phyloP scores from a whole-genome alignment of 2,797 vertebrate genomes.

The Leptatherina wallacei region DNA sequence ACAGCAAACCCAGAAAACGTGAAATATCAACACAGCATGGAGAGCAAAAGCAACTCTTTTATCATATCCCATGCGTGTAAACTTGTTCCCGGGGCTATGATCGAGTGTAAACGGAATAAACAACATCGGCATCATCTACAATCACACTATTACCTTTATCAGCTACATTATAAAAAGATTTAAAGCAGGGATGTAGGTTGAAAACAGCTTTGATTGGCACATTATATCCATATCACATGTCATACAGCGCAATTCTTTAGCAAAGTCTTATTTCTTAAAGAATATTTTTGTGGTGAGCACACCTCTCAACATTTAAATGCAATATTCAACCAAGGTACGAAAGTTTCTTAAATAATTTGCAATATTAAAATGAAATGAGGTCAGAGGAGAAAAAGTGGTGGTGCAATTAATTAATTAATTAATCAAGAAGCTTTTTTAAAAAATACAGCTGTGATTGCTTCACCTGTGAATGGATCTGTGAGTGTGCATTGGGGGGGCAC shows the following conservation, averaged over 20 bases:
- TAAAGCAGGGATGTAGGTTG: slow-evolving; percentile 59
- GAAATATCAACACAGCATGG: slow-evolving; percentile 71
- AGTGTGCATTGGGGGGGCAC: slow-evolving; percentile 23
- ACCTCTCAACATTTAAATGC: slow-evolving; percentile 50
- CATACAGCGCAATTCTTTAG: slow-evolving; percentile 63
- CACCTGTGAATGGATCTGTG: slow-evolving; percentile 36
- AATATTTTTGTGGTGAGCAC: slow-evolving; percentile 43
- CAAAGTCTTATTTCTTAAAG: slow-evolving; percentile 33
- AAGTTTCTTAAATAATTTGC: slow-evolving; percentile 32
- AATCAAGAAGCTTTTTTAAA: slow-evolving; percentile 5
- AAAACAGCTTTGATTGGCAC: slow-evolving; percentile 70
- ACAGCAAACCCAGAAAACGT: slow-evolving; percentile 84
- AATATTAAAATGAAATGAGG: slow-evolving; percentile 47
- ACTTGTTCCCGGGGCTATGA: slow-evolving; percentile 47
- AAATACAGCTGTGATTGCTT: slow-evolving; percentile 32
- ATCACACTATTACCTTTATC: slow-evolving; percentile 65
- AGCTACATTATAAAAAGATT: slow-evolving; percentile 58
- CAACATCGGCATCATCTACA: slow-evolving; percentile 68
- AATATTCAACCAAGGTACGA: slow-evolving; percentile 51
- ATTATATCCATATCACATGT: slow-evolving; percentile 65
- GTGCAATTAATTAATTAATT: slow-evolving; percentile 38
- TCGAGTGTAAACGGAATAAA: slow-evolving; percentile 65
- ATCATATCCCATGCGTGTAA: slow-evolving; percentile 52
- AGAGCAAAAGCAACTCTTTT: slow-evolving; percentile 63
- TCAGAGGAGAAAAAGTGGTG: slow-evolving; percentile 44